Base-by-base conservation (phyloP, 2,113 vertebrate species). In the Strigops habroptila region DNA sequence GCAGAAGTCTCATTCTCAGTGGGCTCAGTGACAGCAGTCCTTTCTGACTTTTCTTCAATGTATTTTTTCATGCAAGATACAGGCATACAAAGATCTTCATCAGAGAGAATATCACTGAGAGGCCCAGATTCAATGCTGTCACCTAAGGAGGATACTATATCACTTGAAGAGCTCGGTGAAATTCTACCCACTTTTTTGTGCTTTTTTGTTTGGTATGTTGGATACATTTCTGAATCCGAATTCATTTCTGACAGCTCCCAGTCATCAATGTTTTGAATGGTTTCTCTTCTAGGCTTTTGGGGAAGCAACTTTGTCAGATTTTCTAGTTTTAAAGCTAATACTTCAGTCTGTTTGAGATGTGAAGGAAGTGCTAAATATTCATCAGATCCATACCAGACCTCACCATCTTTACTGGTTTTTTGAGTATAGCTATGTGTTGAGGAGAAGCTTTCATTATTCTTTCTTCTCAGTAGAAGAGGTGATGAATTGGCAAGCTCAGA, bases 231-330 rank as follows among this genome's bases (percentile, higher is more conserved):
- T 97, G 98, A 99, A 92, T 99, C 99, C 4, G 98, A 97, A 95
- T 99, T 99, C 94, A 99, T 98, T 97, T 99, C 99, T 10, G 99
- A 99, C 79, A 99, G 96, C 35, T 99, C 99, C 99, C 99, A 99
- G 95, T 99, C 99, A 76, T 99, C 99, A 55, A 99, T 98, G 53
- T 99, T 98, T 97, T 96, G 99, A 93, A 99, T 89, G 22, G 96
- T 97, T 89, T 98, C 98, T 82, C 97, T 97, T 95, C 97, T 96
- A 30, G 98, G 96, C 87, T 98, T 98, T 95, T 98, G 98, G 35
- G 99, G 98, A 78, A 99, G 82, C 31, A 98, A 95, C 82, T 99
- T 99, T 37, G 99, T 98, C 96, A 99, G 97, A 80, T 98, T 99
- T 83, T 99, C 99, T 91, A 99, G 96, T 77, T 99, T 99, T 97